Base-by-base conservation (phyloP, 1,140 invertebrate species). In the Drosophila persimilis region DNA sequence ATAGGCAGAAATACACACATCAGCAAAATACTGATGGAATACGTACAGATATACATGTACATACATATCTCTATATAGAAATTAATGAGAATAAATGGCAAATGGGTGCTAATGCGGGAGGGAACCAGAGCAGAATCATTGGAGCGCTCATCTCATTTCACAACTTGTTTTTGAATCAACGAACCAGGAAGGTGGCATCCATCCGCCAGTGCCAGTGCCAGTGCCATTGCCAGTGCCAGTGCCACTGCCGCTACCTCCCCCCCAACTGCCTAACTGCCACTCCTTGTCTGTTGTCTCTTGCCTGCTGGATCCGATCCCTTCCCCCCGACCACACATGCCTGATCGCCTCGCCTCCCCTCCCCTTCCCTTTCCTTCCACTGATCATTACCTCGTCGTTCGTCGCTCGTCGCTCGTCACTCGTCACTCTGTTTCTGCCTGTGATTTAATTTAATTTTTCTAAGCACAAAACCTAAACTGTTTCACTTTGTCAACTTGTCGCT, bases 401-500 rank as follows among this genome's bases (percentile, higher is more conserved):
- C 63, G 17, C 29, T 31, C 3, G 29, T 31, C 24, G 24, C 24
- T 26, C 29, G 7, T 31, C 29, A 6, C 29, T 31, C 29, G 29
- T 31, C 29, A 8, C 31, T 35, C 31, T 3, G 6, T 6, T 7
- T 35, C 31, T 35, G 11, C 11, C 35, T 39, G 35, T 70, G 66
- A 70, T 70, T 70, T 70, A 70, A 70, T 70, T 70, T 70, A 70
- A 70, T 70, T 70, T 66, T 70, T 66, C 66, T 70, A 69, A 70
- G 66, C 66, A 70, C 66, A 69, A 58, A 63, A 15, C 66, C 63
- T 53, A 70, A 70, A 70, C 66, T 69, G 64, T 69, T 69, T 67
- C 66, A 69, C 65, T 69, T 69, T 69, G 65, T 69, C 65, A 69
- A 65, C 50, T 55, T 69, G 64, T 69, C 64, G 65, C 7, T 50